Evolutionary conservation across 2,888 invertebrate genomes (phyloP), one percentile per base, ranked within the genome.

Genomic region (Lasioglossum villosulum): DNA sequence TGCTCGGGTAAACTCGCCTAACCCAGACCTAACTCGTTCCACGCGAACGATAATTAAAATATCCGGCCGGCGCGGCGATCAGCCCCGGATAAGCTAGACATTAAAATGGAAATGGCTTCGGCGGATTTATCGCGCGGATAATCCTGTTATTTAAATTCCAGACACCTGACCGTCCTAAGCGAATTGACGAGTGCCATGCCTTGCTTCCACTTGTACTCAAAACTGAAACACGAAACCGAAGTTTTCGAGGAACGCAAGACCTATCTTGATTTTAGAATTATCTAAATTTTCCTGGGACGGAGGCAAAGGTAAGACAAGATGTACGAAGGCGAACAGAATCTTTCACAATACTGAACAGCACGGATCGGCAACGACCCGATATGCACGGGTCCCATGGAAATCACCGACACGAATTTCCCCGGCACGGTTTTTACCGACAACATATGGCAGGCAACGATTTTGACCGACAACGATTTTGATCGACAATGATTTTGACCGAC

Each of bases 21-120:
- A 59, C 39, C 48, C 81, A 34, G 66, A 4, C 27, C 34, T 34
- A n/a, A 59, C 39, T 39, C 81, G 59, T 45, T 56, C 68, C 68
- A 34, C 68, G 5, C 74, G 16, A n/a, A 14, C 48, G 63, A 72
- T 52, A 73, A 81, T 81, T 82, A 81, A 82, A 82, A 82, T 48
- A 63, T 71, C 52, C 37, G 23, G 12, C 34, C 30, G 59, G 59
- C n/a, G 56, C 59, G 16, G 66, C 76, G 76, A 77, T 75, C 68
- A 56, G 23, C 34, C 8, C 5, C 42, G 16, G 80, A 80, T 71
- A 76, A 80, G 56, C 76, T 14, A 1, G 66, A 52, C 68, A 52
- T 76, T 75, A 75, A 75, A 70, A 80, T 80, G 80, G 70, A 71
- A 80, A 80, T 70, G 27, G 59, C 68, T 52, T n/a, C 42, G 76